Percentiles rank a stretch among this genome's conserved stretches.
These are phyloP conservation scores for Panthera uncia DNA, from an alignment of 2,113 vertebrate genomes.

Conservation along the genomic window DNA sequence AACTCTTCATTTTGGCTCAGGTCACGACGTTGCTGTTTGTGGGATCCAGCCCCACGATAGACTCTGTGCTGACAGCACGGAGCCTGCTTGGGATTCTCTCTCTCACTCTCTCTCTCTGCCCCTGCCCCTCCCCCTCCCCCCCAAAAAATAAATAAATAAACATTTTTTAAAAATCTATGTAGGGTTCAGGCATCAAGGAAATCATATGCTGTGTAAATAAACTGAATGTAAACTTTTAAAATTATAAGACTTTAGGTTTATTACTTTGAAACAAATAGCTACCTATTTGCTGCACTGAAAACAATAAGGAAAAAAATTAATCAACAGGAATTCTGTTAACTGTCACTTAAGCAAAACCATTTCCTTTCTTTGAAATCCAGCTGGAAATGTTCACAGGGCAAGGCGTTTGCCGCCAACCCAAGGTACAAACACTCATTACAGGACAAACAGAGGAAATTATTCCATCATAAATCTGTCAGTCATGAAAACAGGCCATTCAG, in stretches of 20 bases:
- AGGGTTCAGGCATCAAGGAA: neutral
- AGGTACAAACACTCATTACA: neutral
- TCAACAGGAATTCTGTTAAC: conserved; percentile 83
- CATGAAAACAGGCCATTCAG: conserved; percentile 31
- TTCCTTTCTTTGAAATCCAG: conserved; percentile 81
- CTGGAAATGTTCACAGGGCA: conserved; percentile 22
- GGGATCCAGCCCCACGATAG: too few species aligned
- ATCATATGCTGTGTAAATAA: conserved; percentile 6
- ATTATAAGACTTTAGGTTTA: conserved; percentile 32
- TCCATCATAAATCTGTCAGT: conserved; percentile 79
- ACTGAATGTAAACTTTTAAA: conserved; percentile 18
- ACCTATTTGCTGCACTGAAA: conserved; percentile 50
- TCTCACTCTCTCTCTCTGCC: too few species aligned
- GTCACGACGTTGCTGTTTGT: too few species aligned
- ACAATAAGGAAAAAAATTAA: conserved; percentile 67
- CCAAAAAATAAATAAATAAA: too few species aligned
- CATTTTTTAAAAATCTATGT: neutral
- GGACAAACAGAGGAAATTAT: conserved; percentile 83
- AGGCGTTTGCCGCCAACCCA: conserved; percentile 26
- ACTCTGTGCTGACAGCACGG: too few species aligned
- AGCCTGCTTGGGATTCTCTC: too few species aligned
- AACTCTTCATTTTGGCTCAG: too few species aligned
- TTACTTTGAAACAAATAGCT: conserved; percentile 5
- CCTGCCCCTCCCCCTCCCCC: too few species aligned
- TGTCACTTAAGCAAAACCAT: conserved; percentile 77